Evolutionary conservation across 2,113 vertebrate species (phyloP).

Genomic region (Pluvialis apricaria): DNA sequence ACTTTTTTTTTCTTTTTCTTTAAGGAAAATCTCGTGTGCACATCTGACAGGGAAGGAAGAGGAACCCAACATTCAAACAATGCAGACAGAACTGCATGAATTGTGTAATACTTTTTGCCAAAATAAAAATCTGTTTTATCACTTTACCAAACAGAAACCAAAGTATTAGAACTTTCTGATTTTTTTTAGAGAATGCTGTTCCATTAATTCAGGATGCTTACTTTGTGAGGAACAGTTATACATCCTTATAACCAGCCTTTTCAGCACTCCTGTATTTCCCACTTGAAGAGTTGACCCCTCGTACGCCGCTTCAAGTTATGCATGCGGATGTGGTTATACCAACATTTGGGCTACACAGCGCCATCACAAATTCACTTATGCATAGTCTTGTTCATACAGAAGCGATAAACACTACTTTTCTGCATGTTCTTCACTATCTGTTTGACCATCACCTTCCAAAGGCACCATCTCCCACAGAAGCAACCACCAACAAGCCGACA

Average conservation of each 20-base stretch:
- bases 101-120: too few species aligned
- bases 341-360: accelerated
- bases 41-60: neutral
- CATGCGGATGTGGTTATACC: too few species aligned
- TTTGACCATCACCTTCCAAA: neutral
- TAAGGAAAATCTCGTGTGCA: neutral
- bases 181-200: neutral
- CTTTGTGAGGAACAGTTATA: neutral
- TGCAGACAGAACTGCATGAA: neutral
- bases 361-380: neutral
- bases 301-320: neutral
- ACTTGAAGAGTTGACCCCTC: neutral
- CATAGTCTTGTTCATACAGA: accelerated
- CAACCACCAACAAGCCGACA: too few species aligned
- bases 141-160: neutral
- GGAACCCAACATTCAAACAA: neutral
- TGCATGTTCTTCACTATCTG: neutral
- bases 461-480: neutral
- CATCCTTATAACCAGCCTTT: neutral
- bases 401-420: neutral
- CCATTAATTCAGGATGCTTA: neutral
- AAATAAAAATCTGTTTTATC: neutral
- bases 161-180: neutral
- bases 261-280: neutral
- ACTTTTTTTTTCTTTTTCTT: too few species aligned